These are phyloP conservation scores for Delia radicum DNA, from an alignment of 1,140 invertebrate genomes.

Conservation along the genomic window DNA sequence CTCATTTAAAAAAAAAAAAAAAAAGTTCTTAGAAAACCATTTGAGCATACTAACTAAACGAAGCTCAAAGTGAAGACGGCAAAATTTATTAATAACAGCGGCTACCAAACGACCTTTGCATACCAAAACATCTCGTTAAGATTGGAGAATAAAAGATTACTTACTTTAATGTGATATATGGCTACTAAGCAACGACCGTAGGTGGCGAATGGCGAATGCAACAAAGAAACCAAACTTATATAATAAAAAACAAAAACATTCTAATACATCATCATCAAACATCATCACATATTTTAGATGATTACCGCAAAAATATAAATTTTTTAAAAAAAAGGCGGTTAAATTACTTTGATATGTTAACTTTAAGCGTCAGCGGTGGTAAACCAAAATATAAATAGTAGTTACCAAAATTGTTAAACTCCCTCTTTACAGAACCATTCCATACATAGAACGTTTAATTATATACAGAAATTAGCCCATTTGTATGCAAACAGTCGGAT, in stretches of 20 bases:
- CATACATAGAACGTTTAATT: not conserved
- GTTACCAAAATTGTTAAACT: conserved; percentile 12
- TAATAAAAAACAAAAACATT: not conserved
- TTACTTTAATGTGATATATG: conserved; percentile 16
- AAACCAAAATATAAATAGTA: not conserved
- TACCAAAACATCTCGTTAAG: conserved; percentile 17
- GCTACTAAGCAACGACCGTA: conserved; percentile 15
- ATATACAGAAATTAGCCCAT: conserved; percentile 12
- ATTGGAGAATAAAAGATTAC: not conserved
- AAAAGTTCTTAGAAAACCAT: conserved; percentile 10
- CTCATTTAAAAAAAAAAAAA: not conserved
- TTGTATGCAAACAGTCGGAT: conserved; percentile 2
- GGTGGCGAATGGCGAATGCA: not conserved
- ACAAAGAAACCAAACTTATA: not conserved
- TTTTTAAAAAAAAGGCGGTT: not conserved
- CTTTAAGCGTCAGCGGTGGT: not conserved
- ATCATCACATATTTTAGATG: conserved; percentile 15
- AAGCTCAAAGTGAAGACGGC: not conserved
- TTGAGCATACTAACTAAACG: conserved; percentile 14
- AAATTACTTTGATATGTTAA: conserved; percentile 13
- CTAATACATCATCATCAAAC: conserved; percentile 19
- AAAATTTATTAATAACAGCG: conserved; percentile 13
- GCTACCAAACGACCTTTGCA: conserved; percentile 13
- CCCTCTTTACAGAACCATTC: not conserved
- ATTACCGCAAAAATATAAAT: conserved; percentile 2